Evolutionary conservation across 2,113 vertebrate species (phyloP).

Genomic region (Pseudois nayaur): DNA sequence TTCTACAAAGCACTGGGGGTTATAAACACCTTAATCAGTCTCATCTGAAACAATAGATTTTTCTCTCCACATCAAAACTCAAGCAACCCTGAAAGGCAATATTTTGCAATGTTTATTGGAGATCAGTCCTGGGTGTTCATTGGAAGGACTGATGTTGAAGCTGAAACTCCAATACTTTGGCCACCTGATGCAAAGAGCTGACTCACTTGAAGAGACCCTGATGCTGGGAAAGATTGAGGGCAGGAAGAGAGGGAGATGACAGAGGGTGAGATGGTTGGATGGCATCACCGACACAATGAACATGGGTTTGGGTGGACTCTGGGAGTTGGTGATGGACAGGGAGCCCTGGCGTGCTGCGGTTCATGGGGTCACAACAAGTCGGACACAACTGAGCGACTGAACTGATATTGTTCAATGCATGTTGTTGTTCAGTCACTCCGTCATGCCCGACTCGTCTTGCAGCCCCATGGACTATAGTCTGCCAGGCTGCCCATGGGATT

Average conservation of each 20-base stretch:
- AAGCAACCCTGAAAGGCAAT: not conserved
- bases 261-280: not conserved
- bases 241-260: not conserved
- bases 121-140: not conserved
- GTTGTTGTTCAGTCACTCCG: not conserved
- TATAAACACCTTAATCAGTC: not conserved
- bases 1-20: not conserved
- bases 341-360: not conserved
- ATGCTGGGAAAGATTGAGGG: not conserved
- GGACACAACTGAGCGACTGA: not conserved
- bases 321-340: not conserved
- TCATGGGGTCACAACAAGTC: not conserved
- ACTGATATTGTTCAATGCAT: not conserved
- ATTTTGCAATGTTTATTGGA: not conserved
- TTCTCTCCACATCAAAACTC: not conserved
- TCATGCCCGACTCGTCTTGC: rapidly evolving
- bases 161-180: not conserved
- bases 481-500: not conserved
- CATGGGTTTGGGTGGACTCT: not conserved
- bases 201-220: not conserved
- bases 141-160: not conserved
- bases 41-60: not conserved
- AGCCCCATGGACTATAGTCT: rapidly evolving
- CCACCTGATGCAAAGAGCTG: not conserved
- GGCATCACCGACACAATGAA: not conserved